A percentile compares a stretch with the other conserved stretches of the same genome.
Evolutionary conservation across 2,113 vertebrate genomes (phyloP).

Genomic region (Crotalus horridus): DNA sequence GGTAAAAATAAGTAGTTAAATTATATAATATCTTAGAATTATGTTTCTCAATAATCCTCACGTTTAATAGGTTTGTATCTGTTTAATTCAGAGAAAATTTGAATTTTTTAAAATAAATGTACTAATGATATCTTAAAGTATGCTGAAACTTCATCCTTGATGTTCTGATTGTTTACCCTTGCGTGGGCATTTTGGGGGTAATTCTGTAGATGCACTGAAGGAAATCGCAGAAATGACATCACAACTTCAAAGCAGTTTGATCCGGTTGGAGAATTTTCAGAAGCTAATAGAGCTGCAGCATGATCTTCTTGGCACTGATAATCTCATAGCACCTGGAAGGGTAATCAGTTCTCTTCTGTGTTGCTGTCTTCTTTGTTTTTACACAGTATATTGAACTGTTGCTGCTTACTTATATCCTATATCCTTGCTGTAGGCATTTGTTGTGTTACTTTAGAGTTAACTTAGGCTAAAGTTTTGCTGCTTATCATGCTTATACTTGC

Average conservation of each 20-base stretch:
- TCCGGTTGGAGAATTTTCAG: constrained; percentile 92
- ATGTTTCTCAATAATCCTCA: background rate
- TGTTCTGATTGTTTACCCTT: background rate
- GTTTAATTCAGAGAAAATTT: background rate
- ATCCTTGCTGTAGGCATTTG: background rate
- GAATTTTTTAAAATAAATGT: background rate
- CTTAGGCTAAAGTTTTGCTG: background rate
- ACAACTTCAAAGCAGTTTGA: constrained; percentile 84
- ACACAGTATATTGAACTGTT: background rate
- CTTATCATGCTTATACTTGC: background rate
- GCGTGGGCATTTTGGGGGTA: background rate
- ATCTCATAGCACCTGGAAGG: constrained; percentile 80
- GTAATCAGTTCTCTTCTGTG: constrained; percentile 65
- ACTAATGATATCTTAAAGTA: background rate
- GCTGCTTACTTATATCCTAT: background rate
- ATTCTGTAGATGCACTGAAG: constrained; percentile 78
- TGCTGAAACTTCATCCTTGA: background rate
- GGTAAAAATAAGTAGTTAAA: background rate
- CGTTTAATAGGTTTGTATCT: background rate
- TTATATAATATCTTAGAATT: accelerated
- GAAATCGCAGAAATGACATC: constrained; percentile 83
- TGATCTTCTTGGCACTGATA: constrained; percentile 87
- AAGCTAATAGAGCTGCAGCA: constrained; percentile 93
- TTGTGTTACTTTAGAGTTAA: background rate
- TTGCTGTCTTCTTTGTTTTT: background rate